phyloP scores from a whole-genome alignment of 53 echinoderm and acorn worm genomes.

The Luidia sarsii region DNA sequence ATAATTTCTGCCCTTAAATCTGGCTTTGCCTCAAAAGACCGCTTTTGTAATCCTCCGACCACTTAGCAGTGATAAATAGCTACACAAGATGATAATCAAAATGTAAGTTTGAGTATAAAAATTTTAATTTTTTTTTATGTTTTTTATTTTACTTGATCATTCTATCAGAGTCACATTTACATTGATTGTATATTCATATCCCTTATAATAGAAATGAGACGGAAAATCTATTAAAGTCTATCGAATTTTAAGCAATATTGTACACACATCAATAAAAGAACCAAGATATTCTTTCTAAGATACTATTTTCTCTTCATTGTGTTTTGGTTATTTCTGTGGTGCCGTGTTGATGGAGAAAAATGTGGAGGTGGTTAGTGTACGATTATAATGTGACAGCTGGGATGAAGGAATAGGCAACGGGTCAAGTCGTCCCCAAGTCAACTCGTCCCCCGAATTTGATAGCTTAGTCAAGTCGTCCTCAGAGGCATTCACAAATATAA shows the following conservation, averaged over 20 bases:
- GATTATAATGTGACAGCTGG: too few relatives aligned
- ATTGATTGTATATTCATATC: background rate
- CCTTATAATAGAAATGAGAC: background rate
- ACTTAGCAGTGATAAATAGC: too few relatives aligned
- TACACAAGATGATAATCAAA: background rate
- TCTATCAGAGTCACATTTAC: background rate
- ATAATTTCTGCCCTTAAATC: too few relatives aligned
- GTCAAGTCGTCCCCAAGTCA: too few relatives aligned
- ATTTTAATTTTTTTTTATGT: background rate
- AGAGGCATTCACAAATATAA: too few relatives aligned
- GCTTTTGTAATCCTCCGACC: too few relatives aligned
- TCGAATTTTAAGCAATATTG: conserved; percentile 16
- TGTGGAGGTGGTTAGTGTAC: too few relatives aligned
- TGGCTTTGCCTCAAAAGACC: too few relatives aligned
- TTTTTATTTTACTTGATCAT: background rate
- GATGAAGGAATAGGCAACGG: too few relatives aligned
- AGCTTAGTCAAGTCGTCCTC: too few relatives aligned
- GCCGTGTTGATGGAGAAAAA: too few relatives aligned
- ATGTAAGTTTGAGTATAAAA: background rate
- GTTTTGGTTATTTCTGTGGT: background rate
- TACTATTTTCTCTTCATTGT: background rate
- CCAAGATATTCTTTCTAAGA: background rate
- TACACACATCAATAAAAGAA: background rate
- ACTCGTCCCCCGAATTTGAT: too few relatives aligned
- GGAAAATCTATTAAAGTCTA: background rate